Percentiles rank a stretch among this genome's conserved stretches.
Evolutionary conservation across 2,797 vertebrate genomes (phyloP).

Genomic region (Callimico goeldii): DNA sequence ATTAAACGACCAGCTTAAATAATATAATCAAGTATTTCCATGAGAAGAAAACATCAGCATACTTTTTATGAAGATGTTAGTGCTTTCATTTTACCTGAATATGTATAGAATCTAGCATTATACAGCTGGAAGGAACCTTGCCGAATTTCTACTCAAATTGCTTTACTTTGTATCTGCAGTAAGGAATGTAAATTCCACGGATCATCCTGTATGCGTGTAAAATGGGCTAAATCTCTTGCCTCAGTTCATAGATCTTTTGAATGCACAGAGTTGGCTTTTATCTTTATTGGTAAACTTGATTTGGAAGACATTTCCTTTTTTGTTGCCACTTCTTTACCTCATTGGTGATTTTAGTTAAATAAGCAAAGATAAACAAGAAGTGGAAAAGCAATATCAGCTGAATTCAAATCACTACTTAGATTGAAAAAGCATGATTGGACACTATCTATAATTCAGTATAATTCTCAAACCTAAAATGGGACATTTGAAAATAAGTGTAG

Average conservation of each 20-base stretch:
- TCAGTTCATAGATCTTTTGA: neutral
- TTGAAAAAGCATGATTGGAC: neutral
- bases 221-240: neutral
- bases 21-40: neutral
- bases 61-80: neutral
- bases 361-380: conserved; percentile 36
- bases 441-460: neutral
- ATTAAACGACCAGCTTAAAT: conserved; percentile 9
- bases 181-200: neutral
- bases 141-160: neutral
- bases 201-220: neutral
- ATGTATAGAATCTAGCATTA: neutral
- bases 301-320: neutral
- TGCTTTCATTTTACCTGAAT: neutral
- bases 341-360: neutral
- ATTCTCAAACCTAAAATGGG: conserved; percentile 19
- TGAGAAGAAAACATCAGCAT: neutral
- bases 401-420: conserved; percentile 37
- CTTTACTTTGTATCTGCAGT: neutral
- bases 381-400: neutral
- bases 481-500: conserved; percentile 27
- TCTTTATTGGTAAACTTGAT: conserved; percentile 32
- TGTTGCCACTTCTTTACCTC: neutral
- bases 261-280: neutral
- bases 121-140: neutral